Evolutionary conservation across 2,113 vertebrate species (phyloP).

Genomic region (Pseudorhombus dupliciocellatus): DNA sequence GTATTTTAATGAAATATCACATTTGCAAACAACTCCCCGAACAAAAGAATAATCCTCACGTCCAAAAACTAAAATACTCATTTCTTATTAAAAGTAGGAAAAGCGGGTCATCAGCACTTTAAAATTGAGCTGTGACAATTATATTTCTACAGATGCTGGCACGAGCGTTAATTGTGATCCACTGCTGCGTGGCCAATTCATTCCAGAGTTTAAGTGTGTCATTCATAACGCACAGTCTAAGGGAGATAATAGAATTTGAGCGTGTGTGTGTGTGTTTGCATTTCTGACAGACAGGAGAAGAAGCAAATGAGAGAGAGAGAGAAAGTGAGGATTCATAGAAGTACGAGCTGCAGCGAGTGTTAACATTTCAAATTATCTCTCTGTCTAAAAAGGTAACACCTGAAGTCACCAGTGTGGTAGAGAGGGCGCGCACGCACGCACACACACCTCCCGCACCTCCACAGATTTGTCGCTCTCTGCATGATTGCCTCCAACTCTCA

Average conservation of each 20-base stretch:
- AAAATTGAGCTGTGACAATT: conserved; percentile 44
- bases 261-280: conserved; percentile 17
- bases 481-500: conserved; percentile 43
- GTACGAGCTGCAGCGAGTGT: conserved; percentile 64
- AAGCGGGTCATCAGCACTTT: conserved; percentile 35
- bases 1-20: conserved; percentile 11
- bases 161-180: conserved; percentile 51
- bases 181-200: conserved; percentile 49
- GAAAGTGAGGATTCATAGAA: conserved; percentile 56
- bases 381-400: conserved; percentile 74
- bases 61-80: conserved; percentile 19
- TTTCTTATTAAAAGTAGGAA: conserved; percentile 39
- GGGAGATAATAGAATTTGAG: conserved; percentile 53
- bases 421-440: conserved; percentile 28
- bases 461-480: conserved; percentile 54
- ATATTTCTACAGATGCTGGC: conserved; percentile 48
- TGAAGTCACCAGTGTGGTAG: conserved; percentile 67
- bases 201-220: conserved; percentile 49
- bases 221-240: conserved; percentile 58
- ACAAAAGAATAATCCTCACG: conserved; percentile 4
- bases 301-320: conserved; percentile 18
- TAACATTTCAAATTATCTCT: conserved; percentile 75
- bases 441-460: conserved; percentile 29
- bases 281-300: conserved; percentile 11
- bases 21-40: conserved; percentile 17